A percentile compares a stretch with the other conserved stretches of the same genome.
Conservation (phyloP, 1,140 invertebrate species). For the Drosophila teissieri region DNA sequence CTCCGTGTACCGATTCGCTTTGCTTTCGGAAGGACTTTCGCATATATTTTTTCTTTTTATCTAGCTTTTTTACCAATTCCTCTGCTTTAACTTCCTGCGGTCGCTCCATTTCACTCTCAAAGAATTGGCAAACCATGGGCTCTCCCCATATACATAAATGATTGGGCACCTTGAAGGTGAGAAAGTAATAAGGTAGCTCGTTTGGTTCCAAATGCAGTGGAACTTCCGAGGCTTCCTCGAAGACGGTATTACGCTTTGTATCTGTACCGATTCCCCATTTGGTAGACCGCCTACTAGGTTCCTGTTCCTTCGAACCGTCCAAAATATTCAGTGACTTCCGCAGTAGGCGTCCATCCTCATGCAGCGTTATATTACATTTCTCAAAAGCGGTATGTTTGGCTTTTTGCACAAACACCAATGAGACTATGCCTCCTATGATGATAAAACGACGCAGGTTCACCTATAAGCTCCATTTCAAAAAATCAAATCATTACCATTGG, state of each 20-base stretch:
- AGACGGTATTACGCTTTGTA: too few species aligned
- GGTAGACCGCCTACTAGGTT: not conserved
- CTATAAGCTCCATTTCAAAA: constrained; percentile 14
- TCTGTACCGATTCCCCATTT: not conserved
- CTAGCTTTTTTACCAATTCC: not conserved
- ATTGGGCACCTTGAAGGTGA: constrained; percentile 57
- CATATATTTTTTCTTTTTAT: constrained; percentile 10
- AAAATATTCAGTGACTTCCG: constrained; percentile 3
- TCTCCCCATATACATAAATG: constrained; percentile 63
- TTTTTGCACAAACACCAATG: constrained; percentile 56
- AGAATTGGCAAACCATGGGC: constrained; percentile 62
- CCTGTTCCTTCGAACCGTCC: not conserved
- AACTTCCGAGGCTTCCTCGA: not conserved
- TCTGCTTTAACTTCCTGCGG: not conserved
- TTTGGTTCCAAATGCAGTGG: constrained; percentile 17
- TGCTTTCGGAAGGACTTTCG: not conserved
- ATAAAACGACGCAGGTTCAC: constrained; percentile 63
- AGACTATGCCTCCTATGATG: constrained; percentile 68
- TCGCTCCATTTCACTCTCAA: constrained; percentile 41
- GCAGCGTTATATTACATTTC: constrained; percentile 58
- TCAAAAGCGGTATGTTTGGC: constrained; percentile 53
- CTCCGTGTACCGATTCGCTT: not conserved
- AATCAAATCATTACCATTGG: not conserved
- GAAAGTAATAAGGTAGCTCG: constrained; percentile 52
- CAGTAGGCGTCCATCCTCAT: constrained; percentile 57